These are phyloP conservation scores for Chondrosia reniformis DNA, from an alignment of 37 sponge, comb jelly and placozoan species.

Conservation along the genomic window DNA sequence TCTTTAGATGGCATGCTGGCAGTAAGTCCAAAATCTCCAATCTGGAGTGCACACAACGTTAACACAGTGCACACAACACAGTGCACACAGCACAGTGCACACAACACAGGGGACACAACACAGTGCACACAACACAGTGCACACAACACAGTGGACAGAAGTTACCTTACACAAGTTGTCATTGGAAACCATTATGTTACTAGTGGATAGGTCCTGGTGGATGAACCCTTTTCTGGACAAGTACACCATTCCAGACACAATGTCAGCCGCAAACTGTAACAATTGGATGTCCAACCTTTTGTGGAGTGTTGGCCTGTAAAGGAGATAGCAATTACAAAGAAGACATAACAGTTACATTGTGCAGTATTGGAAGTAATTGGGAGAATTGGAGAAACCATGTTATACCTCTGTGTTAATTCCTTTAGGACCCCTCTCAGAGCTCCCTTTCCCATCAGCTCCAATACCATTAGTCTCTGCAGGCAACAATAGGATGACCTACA, in stretches of 20 bases:
- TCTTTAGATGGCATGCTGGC: constrained; percentile 25
- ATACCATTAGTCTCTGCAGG: neutral
- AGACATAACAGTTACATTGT: too few relatives aligned
- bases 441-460: constrained; percentile 12
- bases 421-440: constrained; percentile 1
- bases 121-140: neutral
- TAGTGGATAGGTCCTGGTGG: constrained; percentile 3
- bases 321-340: neutral
- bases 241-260: constrained; percentile 10
- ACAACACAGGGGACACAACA: neutral
- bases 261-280: constrained; percentile 2
- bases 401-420: too few relatives aligned
- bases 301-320: neutral
- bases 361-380: too few relatives aligned
- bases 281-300: neutral
- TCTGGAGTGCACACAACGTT: constrained; percentile 19
- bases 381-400: too few relatives aligned
- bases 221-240: constrained; percentile 9
- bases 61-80: neutral
- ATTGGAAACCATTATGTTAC: constrained; percentile 6
- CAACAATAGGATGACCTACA: neutral
- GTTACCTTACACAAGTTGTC: neutral
- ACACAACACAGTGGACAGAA: neutral
- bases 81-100: neutral
- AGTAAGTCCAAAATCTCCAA: constrained; percentile 81